These are phyloP conservation scores for Isaurus tuberculatus DNA, from an alignment of 92 coral and sea anemone genomes.

Conservation along the genomic window DNA sequence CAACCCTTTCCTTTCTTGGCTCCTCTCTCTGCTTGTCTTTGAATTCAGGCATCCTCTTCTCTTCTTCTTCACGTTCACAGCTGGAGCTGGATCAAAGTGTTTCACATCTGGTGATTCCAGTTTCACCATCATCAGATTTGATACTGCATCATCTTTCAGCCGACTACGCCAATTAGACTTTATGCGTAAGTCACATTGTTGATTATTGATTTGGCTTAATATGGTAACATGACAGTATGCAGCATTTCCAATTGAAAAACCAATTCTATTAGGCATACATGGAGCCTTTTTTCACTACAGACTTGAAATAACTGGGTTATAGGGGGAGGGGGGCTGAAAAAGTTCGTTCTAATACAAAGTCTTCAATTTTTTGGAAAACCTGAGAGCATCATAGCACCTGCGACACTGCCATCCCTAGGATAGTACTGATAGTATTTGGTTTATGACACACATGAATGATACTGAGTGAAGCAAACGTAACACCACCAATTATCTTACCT, in stretches of 20 bases:
- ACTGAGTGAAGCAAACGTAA: background rate
- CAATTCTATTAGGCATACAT: background rate
- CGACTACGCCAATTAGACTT: slow-evolving; percentile 6
- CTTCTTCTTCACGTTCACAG: background rate
- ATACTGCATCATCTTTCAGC: slow-evolving; percentile 8
- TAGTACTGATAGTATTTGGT: too few relatives aligned
- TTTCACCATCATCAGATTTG: background rate
- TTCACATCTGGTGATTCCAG: slow-evolving; percentile 21
- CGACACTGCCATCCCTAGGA: too few relatives aligned
- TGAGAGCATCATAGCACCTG: too few relatives aligned
- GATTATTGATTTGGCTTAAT: background rate
- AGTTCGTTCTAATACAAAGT: too few relatives aligned
- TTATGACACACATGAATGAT: too few relatives aligned
- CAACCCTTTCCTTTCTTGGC: background rate
- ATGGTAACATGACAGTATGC: background rate
- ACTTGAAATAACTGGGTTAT: background rate
- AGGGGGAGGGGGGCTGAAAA: background rate
- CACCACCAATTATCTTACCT: too few relatives aligned
- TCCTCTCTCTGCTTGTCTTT: background rate
- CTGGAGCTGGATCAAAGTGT: slow-evolving; percentile 9
- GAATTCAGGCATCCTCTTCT: background rate
- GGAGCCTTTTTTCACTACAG: slow-evolving; percentile 2
- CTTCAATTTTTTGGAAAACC: too few relatives aligned
- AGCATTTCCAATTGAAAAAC: background rate
- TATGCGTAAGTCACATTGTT: background rate